Conservation (phyloP, 2,888 invertebrate species). For the Orthosia gracilis region DNA sequence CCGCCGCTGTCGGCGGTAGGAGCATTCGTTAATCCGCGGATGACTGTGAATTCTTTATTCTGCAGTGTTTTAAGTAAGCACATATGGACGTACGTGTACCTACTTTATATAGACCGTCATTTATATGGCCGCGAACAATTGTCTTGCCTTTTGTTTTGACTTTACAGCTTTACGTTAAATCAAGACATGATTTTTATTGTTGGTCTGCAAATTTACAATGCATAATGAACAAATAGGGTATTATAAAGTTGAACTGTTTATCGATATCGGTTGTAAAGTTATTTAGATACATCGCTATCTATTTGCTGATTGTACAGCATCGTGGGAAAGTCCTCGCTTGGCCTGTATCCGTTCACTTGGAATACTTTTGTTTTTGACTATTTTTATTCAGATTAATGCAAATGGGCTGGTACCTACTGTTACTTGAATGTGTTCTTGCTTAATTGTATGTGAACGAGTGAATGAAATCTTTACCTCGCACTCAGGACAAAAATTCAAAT, state of each 20-base stretch:
- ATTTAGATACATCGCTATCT: slow-evolving; percentile 65
- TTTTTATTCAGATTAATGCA: slow-evolving; percentile 72
- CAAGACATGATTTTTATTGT: slow-evolving; percentile 48
- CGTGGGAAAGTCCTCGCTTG: slow-evolving; percentile 76
- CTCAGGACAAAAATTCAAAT: not conserved
- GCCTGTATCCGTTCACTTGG: slow-evolving; percentile 71
- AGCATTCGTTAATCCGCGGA: slow-evolving; percentile 78
- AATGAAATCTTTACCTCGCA: slow-evolving; percentile 11
- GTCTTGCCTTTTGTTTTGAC: slow-evolving; percentile 53
- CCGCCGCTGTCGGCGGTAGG: slow-evolving; percentile 68
- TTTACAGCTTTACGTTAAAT: slow-evolving; percentile 59
- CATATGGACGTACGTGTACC: slow-evolving; percentile 20
- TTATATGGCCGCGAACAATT: slow-evolving; percentile 50
- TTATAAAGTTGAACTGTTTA: slow-evolving; percentile 54
- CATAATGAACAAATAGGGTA: slow-evolving; percentile 49
- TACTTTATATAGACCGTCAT: slow-evolving; percentile 19
- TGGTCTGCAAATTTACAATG: slow-evolving; percentile 54
- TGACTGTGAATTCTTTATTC: slow-evolving; percentile 74
- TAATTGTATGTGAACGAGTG: slow-evolving; percentile 55
- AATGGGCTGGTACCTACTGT: slow-evolving; percentile 63
- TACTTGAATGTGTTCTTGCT: slow-evolving; percentile 60
- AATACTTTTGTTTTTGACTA: slow-evolving; percentile 65
- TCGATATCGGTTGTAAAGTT: slow-evolving; percentile 57
- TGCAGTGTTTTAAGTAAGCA: slow-evolving; percentile 68
- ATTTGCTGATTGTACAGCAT: slow-evolving; percentile 56